Conservation (phyloP, 2,113 vertebrate species). For the Megaleporinus macrocephalus region DNA sequence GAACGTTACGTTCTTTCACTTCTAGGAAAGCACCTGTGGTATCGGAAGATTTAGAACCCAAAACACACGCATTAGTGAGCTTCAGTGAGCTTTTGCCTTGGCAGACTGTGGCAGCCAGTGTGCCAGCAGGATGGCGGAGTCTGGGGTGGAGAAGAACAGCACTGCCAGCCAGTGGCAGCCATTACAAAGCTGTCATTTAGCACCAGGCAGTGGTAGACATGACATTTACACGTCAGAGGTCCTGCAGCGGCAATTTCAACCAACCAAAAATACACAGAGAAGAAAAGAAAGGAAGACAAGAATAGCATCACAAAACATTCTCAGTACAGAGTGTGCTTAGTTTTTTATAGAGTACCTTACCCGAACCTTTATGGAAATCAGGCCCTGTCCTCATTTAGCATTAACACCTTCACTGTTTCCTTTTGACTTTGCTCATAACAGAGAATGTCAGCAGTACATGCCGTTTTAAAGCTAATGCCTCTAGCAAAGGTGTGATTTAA, state of each 20-base stretch:
- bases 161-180: constrained; percentile 46
- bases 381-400: background rate
- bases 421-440: background rate
- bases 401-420: background rate
- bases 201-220: constrained; percentile 55
- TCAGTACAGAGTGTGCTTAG: background rate
- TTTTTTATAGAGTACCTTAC: background rate
- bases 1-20: too few species aligned
- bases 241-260: constrained; percentile 60
- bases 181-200: constrained; percentile 56
- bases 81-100: background rate
- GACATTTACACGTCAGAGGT: constrained; percentile 68
- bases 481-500: background rate
- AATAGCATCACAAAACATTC: constrained; percentile 45
- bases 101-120: background rate
- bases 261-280: background rate
- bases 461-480: background rate
- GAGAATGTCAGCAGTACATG: background rate
- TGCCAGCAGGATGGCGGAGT: constrained; percentile 46
- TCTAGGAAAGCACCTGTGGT: background rate
- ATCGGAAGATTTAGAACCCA: background rate
- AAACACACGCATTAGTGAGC: background rate
- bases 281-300: constrained; percentile 34
- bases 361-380: background rate
- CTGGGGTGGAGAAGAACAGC: constrained; percentile 43